Evolutionary conservation across 2,888 invertebrate genomes (phyloP), one percentile per base, ranked within the genome.

Genomic region (Aradus depressus): DNA sequence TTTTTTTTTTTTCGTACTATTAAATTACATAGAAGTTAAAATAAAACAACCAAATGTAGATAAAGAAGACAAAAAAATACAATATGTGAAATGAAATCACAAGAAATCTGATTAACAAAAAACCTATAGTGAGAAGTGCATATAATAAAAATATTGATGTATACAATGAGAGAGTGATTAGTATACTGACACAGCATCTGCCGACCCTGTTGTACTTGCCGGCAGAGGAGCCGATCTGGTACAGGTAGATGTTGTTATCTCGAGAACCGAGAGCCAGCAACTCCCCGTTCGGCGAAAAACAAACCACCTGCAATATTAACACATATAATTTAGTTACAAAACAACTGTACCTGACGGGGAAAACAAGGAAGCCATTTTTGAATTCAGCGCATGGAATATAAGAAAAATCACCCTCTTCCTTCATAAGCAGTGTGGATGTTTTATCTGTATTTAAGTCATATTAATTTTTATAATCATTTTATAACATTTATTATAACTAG

Each of bases 201-300:
- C 91, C 91, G 56, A 88, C 75, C 55, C 88, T 75, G 58, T 79
- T 79, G 69, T 84, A 90, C 60, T 85, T 77, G 14, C 76, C 72
- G n/a, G 80, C 81, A 61, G 75, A 76, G 53, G 85, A 85, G 45
- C 79, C 77, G 3, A 85, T 83, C 68, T 88, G 82, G 71, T 92
- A 91, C 56, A 93, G 74, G 69, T 92, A 93, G 64, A 93, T 81
- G 66, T 80, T 79, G 74, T 89, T 90, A 69, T 93, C 92, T 10
- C 89, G 73, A 0, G 89, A 91, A 4, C 91, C 92, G 44, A 91
- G 68, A 10, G 91, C 92, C 50, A 93, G 70, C 64, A 82, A 70
- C 57, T 73, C 73, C 57, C 89, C 89, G 72, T 90, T 84, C 43
- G 84, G 84, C 1, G 85, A 81, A 68, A 79, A 86, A 64, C 77